These are phyloP conservation scores for Leptarthrus brevirostris DNA, from an alignment of 2,888 invertebrate species.

Conservation along the genomic window DNA sequence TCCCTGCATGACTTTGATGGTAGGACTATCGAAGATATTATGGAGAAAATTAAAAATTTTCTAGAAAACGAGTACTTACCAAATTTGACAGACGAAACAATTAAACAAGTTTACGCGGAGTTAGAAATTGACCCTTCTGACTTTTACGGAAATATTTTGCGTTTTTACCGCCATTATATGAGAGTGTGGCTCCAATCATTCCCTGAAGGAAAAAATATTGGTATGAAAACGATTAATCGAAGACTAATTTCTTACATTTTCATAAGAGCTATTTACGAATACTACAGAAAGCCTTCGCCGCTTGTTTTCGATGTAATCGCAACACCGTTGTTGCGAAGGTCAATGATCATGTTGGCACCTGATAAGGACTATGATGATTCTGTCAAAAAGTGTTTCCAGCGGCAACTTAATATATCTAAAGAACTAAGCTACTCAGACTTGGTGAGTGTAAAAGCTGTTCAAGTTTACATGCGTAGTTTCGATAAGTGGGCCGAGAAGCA, in stretches of 20 bases:
- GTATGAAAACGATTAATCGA: conserved; percentile 13
- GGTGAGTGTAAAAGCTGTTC: conserved; percentile 19
- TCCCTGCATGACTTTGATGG: conserved; percentile 15
- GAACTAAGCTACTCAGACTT: conserved; percentile 5
- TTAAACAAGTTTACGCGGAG: background rate
- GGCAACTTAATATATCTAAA: conserved; percentile 8
- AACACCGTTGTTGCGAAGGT: background rate
- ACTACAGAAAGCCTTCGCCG: conserved; percentile 26
- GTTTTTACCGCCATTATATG: conserved; percentile 9
- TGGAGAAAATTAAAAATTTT: background rate
- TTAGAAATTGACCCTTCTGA: conserved; percentile 1
- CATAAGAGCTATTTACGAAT: conserved; percentile 15
- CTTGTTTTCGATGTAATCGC: conserved; percentile 18
- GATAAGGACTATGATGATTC: conserved; percentile 1
- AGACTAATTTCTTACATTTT: conserved; percentile 7
- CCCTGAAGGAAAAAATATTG: background rate
- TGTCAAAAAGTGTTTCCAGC: conserved; percentile 10
- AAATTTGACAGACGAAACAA: background rate
- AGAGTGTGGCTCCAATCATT: background rate
- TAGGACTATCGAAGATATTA: conserved; percentile 11
- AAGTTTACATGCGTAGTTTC: conserved; percentile 11
- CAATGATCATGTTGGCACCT: conserved; percentile 15
- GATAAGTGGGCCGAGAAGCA: conserved; percentile 27
- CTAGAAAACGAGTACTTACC: conserved; percentile 18
- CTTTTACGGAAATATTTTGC: conserved; percentile 21